These are phyloP conservation scores for Dolomedes plantarius DNA, from an alignment of 2,888 invertebrate species.

Conservation along the genomic window DNA sequence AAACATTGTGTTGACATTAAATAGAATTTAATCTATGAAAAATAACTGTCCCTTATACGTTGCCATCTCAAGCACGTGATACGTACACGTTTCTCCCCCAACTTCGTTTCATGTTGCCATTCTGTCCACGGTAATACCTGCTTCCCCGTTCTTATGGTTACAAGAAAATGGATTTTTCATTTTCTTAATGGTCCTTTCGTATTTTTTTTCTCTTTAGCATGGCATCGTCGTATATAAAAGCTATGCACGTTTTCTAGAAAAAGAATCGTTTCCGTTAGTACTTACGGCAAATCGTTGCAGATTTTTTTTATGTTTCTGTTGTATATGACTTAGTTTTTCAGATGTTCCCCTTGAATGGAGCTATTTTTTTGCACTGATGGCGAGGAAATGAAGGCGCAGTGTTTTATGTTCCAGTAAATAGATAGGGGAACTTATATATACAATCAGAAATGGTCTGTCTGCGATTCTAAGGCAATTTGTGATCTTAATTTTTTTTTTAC, in stretches of 20 bases:
- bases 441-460: too few species aligned
- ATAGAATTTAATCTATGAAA: not conserved
- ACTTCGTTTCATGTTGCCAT: not conserved
- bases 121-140: not conserved
- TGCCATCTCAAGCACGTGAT: not conserved
- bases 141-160: slow-evolving; percentile 2
- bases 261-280: not conserved
- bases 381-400: too few species aligned
- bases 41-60: not conserved
- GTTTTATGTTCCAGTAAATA: too few species aligned
- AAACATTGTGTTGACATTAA: slow-evolving; percentile 3
- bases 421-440: too few species aligned
- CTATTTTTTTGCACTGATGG: too few species aligned
- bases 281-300: not conserved
- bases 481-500: too few species aligned
- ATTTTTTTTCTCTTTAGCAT: not conserved
- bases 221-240: not conserved
- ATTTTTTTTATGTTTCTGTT: not conserved
- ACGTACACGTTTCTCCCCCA: not conserved
- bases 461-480: too few species aligned
- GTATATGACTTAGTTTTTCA: not conserved
- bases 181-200: not conserved
- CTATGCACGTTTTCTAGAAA: not conserved
- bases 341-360: not conserved
- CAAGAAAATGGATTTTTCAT: not conserved